Evolutionary conservation across 2,113 vertebrate genomes (phyloP), one percentile per base, ranked within the genome.

Genomic region (Bungarus multicinctus): DNA sequence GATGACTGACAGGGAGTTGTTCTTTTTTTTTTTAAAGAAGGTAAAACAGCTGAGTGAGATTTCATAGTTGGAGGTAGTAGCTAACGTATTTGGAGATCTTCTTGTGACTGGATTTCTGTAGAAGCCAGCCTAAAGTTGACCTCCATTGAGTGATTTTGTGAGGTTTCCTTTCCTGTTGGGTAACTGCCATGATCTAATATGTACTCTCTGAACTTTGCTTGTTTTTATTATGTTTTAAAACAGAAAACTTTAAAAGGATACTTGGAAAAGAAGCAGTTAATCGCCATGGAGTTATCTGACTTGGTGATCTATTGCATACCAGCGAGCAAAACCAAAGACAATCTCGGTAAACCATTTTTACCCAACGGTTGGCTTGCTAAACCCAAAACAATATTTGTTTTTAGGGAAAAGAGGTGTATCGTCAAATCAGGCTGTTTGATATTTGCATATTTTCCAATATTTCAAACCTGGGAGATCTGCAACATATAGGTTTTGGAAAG

Each of bases 261-360:
- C 94, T 98, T 98, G 97, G 99, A 99, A 97, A 98, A 97, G 97
- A 98, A 98, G 94, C 98, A 98, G 11, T 98, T 98, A 50, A 99
- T 99, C 90, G 99, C 99, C 94, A 99, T 98, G 81, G 99, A 99
- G 96, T 98, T 99, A 96, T 99, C 99, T 0, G 99, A 99, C 95
- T 93, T 99, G 95, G 99, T 99, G 23, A 98, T 99, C 55, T 99
- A 99, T 96, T 99, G 99, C 97, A 99, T 98, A 92, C 99, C 99
- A 1, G 98, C 98, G 92, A 99, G 99, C 98, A 99, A 99, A 97
- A 98, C 99, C 89, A 99, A 99, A 95, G 99, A 99, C 92, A 98
- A 98, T 86, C 98, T 99, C 95, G 98, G 99, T 99, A 98, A 93
- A 4, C 88, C 5, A 27, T 89, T 87, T 91, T 91, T 94, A 0